phyloP scores from a whole-genome alignment of 2,888 invertebrate genomes.

The Pilophorus perplexus region DNA sequence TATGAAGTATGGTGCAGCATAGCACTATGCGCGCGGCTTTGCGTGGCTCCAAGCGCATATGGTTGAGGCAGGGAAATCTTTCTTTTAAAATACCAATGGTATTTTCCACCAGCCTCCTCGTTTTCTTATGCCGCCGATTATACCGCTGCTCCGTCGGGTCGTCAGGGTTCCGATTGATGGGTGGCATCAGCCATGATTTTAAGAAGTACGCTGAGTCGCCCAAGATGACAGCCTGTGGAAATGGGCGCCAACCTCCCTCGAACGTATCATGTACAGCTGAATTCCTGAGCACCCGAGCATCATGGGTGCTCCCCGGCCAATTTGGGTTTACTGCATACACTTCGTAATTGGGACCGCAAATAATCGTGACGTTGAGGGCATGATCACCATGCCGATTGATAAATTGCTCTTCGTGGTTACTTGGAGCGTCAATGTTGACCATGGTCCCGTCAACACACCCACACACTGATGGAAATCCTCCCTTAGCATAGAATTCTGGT shows the following conservation, averaged over 20 bases:
- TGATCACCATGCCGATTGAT: constrained; percentile 49
- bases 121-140: constrained; percentile 34
- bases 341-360: constrained; percentile 33
- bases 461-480: constrained; percentile 30
- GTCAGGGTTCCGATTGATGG: constrained; percentile 31
- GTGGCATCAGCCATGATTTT: constrained; percentile 41
- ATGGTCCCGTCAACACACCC: constrained; percentile 41
- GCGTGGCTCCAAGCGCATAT: no score
- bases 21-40: no score
- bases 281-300: constrained; percentile 46
- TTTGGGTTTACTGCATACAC: constrained; percentile 46
- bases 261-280: background rate
- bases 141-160: background rate
- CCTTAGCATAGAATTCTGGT: constrained; percentile 20
- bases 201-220: constrained; percentile 40
- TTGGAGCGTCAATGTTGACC: constrained; percentile 38
- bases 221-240: constrained; percentile 39
- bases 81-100: background rate
- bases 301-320: constrained; percentile 49
- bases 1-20: no score
- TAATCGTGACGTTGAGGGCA: constrained; percentile 34
- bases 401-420: constrained; percentile 47
- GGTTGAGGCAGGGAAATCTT: background rate
- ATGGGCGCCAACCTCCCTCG: constrained; percentile 35
- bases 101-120: constrained; percentile 43